Evolutionary conservation across 2,113 vertebrate species (phyloP).

Genomic region (Microtus ochrogaster): DNA sequence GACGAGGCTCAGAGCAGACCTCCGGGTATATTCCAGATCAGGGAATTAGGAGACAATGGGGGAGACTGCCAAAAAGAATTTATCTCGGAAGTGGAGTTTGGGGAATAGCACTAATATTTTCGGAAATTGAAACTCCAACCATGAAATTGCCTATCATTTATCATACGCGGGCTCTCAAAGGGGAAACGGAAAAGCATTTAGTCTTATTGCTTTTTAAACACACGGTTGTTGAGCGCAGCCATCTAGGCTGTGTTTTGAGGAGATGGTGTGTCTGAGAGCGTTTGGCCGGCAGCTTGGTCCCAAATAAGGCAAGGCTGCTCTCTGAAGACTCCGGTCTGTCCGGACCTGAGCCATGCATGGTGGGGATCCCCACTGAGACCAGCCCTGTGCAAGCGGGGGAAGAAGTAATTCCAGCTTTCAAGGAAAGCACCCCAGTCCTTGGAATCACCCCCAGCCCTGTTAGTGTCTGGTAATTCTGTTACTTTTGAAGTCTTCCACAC

Average conservation of each 20-base stretch:
- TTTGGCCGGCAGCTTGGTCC: neutral
- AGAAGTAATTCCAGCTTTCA: neutral
- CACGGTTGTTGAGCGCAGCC: slow-evolving; percentile 76
- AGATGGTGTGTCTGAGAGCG: neutral
- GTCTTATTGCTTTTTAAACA: slow-evolving; percentile 87
- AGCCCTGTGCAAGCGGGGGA: neutral
- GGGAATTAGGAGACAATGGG: slow-evolving; percentile 66
- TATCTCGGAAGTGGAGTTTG: slow-evolving; percentile 83
- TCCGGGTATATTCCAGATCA: slow-evolving; percentile 64
- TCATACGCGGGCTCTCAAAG: slow-evolving; percentile 86
- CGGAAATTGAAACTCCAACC: slow-evolving; percentile 88
- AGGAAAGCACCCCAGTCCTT: neutral
- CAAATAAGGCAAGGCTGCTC: neutral
- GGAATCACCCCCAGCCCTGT: neutral
- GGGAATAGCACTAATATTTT: slow-evolving; percentile 86
- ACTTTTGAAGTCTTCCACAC: neutral
- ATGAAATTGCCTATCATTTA: slow-evolving; percentile 90
- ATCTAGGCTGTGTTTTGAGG: slow-evolving; percentile 47
- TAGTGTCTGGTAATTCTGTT: neutral
- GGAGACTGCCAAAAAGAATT: slow-evolving; percentile 84
- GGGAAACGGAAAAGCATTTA: slow-evolving; percentile 84
- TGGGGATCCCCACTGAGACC: neutral
- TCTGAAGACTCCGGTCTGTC: neutral
- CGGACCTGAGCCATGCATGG: neutral
- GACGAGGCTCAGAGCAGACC: neutral